phyloP scores from a whole-genome alignment of 2,888 invertebrate species.

The Blastobasis adustella region DNA sequence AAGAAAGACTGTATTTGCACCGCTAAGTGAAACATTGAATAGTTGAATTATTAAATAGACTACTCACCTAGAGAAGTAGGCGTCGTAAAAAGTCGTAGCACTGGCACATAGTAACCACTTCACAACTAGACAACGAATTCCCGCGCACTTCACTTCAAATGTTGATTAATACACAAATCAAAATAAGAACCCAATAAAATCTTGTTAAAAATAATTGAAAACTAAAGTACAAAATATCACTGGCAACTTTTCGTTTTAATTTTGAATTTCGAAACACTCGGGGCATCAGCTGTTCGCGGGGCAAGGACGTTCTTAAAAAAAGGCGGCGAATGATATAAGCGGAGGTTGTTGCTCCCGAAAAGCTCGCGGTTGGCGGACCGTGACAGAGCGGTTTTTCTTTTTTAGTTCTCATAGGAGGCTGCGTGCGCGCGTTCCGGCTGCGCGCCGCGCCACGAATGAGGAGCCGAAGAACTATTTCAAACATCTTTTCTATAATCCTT shows the following conservation, averaged over 20 bases:
- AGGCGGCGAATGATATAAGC: slow-evolving; percentile 41
- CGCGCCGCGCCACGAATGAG: slow-evolving; percentile 65
- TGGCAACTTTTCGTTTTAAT: not conserved
- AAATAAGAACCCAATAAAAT: too few relatives aligned
- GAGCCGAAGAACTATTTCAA: slow-evolving; percentile 68
- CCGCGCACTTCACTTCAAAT: too few relatives aligned
- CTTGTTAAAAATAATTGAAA: too few relatives aligned
- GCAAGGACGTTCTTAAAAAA: slow-evolving; percentile 54
- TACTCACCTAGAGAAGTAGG: too few relatives aligned
- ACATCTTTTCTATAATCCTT: slow-evolving; percentile 69
- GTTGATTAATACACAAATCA: too few relatives aligned
- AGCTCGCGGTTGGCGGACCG: slow-evolving; percentile 43
- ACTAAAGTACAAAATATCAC: too few relatives aligned
- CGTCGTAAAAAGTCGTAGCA: too few relatives aligned
- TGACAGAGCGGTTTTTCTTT: slow-evolving; percentile 52
- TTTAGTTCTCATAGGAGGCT: slow-evolving; percentile 20
- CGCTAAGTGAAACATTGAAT: too few relatives aligned
- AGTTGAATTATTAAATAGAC: too few relatives aligned
- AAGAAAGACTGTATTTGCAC: too few relatives aligned
- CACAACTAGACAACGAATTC: too few relatives aligned
- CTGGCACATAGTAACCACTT: too few relatives aligned
- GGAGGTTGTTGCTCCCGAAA: slow-evolving; percentile 49
- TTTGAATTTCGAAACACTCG: not conserved
- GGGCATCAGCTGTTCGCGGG: slow-evolving; percentile 47
- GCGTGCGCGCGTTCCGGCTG: slow-evolving; percentile 56